phyloP scores from a whole-genome alignment of 92 coral and sea anemone species.

The Porites cylindrica region DNA sequence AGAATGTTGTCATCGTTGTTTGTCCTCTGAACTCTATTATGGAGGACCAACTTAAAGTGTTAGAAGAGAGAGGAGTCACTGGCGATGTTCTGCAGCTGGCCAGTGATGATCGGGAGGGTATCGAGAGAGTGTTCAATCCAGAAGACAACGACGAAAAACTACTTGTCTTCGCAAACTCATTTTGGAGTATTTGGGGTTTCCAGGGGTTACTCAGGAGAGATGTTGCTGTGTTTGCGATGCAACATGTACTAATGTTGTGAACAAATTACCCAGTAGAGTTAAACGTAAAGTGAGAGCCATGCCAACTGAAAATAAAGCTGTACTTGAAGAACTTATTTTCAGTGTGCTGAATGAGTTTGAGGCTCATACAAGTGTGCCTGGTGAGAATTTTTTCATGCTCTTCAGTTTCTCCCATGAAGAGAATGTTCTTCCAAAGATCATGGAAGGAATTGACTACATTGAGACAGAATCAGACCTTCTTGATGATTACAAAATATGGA shows the following conservation, averaged over 20 bases:
- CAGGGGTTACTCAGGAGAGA: slow-evolving; percentile 38
- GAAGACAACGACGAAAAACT: not conserved
- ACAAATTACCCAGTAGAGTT: slow-evolving; percentile 10
- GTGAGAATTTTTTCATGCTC: slow-evolving; percentile 1
- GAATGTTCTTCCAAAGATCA: not conserved
- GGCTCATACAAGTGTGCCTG: not conserved
- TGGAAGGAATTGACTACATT: slow-evolving; percentile 4
- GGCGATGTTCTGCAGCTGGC: not conserved
- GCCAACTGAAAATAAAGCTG: slow-evolving; percentile 25
- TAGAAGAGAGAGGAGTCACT: not conserved
- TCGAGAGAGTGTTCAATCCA: not conserved
- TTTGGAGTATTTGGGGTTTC: slow-evolving; percentile 56
- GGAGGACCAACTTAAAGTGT: not conserved
- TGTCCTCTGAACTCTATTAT: not conserved
- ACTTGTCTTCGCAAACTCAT: slow-evolving; percentile 55
- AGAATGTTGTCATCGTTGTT: not conserved
- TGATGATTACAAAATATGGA: not conserved
- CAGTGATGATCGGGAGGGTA: not conserved
- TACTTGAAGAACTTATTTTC: slow-evolving; percentile 27
- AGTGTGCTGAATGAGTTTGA: slow-evolving; percentile 28
- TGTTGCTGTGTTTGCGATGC: slow-evolving; percentile 62
- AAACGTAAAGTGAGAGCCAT: slow-evolving; percentile 38
- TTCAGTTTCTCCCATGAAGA: not conserved
- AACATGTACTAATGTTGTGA: slow-evolving; percentile 22
- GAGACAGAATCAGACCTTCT: not conserved